Base-by-base conservation (phyloP, 2,888 invertebrate species). In the Synergus laeviventris region DNA sequence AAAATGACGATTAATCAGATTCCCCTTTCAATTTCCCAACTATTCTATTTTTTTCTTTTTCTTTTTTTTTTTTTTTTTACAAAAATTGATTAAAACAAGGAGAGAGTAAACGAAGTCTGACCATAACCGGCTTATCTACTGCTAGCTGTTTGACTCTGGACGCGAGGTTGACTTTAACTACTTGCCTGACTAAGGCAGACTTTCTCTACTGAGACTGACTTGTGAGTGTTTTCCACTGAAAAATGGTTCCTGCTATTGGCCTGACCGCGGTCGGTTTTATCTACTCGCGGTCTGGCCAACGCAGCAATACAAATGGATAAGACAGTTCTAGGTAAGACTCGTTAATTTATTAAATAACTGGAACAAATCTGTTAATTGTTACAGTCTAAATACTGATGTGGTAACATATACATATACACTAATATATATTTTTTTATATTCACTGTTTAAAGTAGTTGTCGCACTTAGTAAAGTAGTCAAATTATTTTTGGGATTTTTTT, bases 161-260 rank as follows among this genome's bases (percentile, higher is more conserved):
- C n/a, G n/a, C 24, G 70, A 24, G 16, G 45, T 49, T 24, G 49
- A 49, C 31, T 70, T 49, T 31, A 70, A 45, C 70, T 70, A 70
- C 70, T 66, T 2, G 49, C n/a, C 70, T n/a, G 70, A 14, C 3
- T 16, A 70, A 70, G 24, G 16, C 1, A 9, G 24, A 49, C 70
- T 49, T 31, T 49, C 70, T 70, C 70, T 49, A 70, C 70, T 70
- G 31, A 70, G 31, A 2, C 70, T 70, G 70, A 31, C 42, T 24
- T 7, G 1, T 66, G 21, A 24, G 45, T 24, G 31, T 24, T 42
- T 49, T 24, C 24, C 49, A 70, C 49, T 70, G 70, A 49, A 70
- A 45, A 66, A 42, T 45, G 49, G 11, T 31, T 49, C n/a, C 16
- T 31, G n/a, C 31, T n/a, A 14, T 31, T 12, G 7, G 70, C 4